phyloP scores from a whole-genome alignment of 1,140 invertebrate genomes.

The Papilio glaucus region DNA sequence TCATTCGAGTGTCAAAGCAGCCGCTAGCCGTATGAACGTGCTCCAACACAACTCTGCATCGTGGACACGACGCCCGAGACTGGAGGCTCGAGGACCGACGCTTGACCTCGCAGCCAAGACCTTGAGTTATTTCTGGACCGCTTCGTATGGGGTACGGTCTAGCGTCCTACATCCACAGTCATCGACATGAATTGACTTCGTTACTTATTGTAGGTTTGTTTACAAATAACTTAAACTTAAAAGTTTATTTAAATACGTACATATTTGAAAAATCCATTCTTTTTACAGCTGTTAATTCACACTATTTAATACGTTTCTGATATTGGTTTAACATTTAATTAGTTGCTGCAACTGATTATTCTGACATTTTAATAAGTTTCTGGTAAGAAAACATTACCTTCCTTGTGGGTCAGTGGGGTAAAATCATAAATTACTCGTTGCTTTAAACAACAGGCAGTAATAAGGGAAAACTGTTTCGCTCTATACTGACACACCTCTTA shows the following conservation, averaged over 20 bases:
- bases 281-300: too few relatives aligned
- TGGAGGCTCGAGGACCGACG: neutral
- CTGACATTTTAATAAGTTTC: too few relatives aligned
- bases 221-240: neutral
- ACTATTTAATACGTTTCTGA: too few relatives aligned
- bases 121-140: slow-evolving; percentile 17
- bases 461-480: too few relatives aligned
- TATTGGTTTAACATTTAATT: too few relatives aligned
- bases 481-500: too few relatives aligned
- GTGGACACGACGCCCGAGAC: neutral
- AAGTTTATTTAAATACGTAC: neutral
- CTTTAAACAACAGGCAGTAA: too few relatives aligned
- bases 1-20: neutral
- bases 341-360: too few relatives aligned
- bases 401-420: too few relatives aligned
- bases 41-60: neutral
- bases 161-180: neutral
- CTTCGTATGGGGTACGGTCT: neutral
- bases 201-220: neutral
- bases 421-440: too few relatives aligned
- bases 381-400: too few relatives aligned
- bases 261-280: too few relatives aligned
- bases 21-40: neutral
- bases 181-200: neutral
- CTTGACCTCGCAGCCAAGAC: slow-evolving; percentile 5